A percentile compares a stretch with the other conserved stretches of the same genome.
Conservation (phyloP, 64 coral and sea anemone genomes). For the Anthopleura sola region DNA sequence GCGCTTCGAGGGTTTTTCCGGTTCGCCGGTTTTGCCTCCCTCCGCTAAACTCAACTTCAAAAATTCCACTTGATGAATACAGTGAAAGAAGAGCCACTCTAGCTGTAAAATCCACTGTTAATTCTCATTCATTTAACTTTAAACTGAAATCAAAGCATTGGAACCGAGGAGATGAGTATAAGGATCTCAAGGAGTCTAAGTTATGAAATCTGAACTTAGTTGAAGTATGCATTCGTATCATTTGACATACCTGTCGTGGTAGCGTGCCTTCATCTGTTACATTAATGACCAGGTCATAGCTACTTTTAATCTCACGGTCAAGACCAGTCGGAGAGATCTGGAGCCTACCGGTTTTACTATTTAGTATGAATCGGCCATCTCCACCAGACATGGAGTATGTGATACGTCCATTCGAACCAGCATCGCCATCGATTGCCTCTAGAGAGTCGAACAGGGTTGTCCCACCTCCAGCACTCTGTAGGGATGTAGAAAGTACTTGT, state of each 20-base stretch:
- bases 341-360: constrained; percentile 56
- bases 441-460: constrained; percentile 52
- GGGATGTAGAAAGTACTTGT: not conserved
- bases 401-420: constrained; percentile 44
- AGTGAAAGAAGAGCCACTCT: no score
- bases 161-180: no score
- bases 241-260: constrained; percentile 39
- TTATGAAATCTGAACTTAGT: no score
- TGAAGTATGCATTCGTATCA: not conserved
- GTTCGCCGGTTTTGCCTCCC: no score
- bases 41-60: no score
- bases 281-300: constrained; percentile 69
- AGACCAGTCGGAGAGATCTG: constrained; percentile 77
- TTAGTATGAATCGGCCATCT: constrained; percentile 68
- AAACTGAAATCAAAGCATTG: no score
- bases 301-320: constrained; percentile 64
- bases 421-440: constrained; percentile 46
- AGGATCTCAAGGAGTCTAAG: no score
- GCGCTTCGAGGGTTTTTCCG: no score
- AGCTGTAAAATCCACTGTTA: no score
- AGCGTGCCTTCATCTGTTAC: constrained; percentile 66
- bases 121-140: no score
- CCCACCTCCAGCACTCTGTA: constrained; percentile 49
- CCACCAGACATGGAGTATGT: constrained; percentile 61
- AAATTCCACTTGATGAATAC: no score